Evolutionary conservation across 53 echinoderm and acorn worm genomes (phyloP), one percentile per base, ranked within the genome.

Genomic region (Stichopus horrens): DNA sequence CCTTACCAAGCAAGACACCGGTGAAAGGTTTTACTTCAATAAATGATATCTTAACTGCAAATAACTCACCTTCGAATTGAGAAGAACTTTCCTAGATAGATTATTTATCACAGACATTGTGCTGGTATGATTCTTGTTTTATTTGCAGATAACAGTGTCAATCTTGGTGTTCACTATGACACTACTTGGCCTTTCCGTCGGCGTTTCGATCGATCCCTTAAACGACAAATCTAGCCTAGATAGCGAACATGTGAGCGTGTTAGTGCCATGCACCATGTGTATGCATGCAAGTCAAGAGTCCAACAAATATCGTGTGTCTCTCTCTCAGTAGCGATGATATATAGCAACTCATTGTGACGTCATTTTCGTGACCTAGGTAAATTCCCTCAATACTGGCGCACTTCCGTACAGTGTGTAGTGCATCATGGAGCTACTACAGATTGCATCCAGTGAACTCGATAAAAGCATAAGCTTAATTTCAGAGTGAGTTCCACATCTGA

Each of bases 41-140:
- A 37, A 1, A 2, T 37, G 37, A 37, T 37, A 37, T 37, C 37
- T 37, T 13, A 71, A 71, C 71, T 71, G 71, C 71, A 20, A 58
- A 14, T 23, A 6, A 88, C 88, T 88, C 83, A 91, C 91, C 74
- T 91, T 88, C 8, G 88, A 83, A 83, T 91, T 83, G 60, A 91
- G 71, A 84, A 91, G 53, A 7, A 84, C 76, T 16, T 76, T 88
- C 84, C 91, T 91, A 52, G 91, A 83, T 76, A 91, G 10, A 53
- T 88, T 76, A 73, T 88, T 91, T 18, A 91, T 75, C 66, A 91
- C 82, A 74, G 91, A 91, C 91, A 91, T 91, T 6, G 7, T 91
- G 5, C 56, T 68, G 9, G 71, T 19, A 71, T n/a, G n/a, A 7
- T 71, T 71, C 19, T 71, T 20, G 16, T 71, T 20, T 20, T 20